Conservation (phyloP, 2,113 vertebrate genomes). For the Clarias macrocephalus region DNA sequence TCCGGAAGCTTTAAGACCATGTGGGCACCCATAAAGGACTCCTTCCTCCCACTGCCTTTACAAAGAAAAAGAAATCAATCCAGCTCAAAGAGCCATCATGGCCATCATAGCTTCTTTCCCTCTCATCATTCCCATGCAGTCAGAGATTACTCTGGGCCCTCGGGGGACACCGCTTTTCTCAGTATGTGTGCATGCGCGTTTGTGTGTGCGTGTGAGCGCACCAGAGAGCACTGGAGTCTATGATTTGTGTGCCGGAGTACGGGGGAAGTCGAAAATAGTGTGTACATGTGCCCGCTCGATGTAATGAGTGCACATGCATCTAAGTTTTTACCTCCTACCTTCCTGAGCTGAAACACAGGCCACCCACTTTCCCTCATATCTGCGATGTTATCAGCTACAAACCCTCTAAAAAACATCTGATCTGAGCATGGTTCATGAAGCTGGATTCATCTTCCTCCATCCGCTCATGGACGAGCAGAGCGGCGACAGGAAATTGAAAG, state of each 20-base stretch:
- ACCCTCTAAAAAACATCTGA: neutral
- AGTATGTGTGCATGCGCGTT: slow-evolving; percentile 39
- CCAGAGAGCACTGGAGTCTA: slow-evolving; percentile 19
- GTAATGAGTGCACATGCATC: slow-evolving; percentile 42
- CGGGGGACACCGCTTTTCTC: slow-evolving; percentile 54
- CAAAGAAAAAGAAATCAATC: slow-evolving; percentile 70
- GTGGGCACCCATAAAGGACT: slow-evolving; percentile 72
- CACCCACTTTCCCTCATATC: slow-evolving; percentile 35
- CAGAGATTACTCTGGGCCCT: slow-evolving; percentile 69
- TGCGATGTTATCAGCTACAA: slow-evolving; percentile 39
- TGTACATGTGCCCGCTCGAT: slow-evolving; percentile 32
- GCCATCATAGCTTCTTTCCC: slow-evolving; percentile 56
- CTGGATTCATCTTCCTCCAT: slow-evolving; percentile 33
- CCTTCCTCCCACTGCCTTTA: slow-evolving; percentile 67
- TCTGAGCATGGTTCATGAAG: neutral
- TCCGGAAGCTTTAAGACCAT: slow-evolving; percentile 70
- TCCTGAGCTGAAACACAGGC: slow-evolving; percentile 17
- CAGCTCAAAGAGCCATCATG: slow-evolving; percentile 65
- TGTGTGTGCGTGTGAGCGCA: slow-evolving; percentile 35
- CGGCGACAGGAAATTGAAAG: slow-evolving; percentile 35
- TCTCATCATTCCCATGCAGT: slow-evolving; percentile 66
- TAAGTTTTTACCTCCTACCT: slow-evolving; percentile 8
- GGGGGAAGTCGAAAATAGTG: slow-evolving; percentile 5
- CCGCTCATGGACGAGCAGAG: slow-evolving; percentile 11
- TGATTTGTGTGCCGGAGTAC: slow-evolving; percentile 30